These are phyloP conservation scores for Solenopsis fugax DNA, from an alignment of 1,140 invertebrate species.

Conservation along the genomic window DNA sequence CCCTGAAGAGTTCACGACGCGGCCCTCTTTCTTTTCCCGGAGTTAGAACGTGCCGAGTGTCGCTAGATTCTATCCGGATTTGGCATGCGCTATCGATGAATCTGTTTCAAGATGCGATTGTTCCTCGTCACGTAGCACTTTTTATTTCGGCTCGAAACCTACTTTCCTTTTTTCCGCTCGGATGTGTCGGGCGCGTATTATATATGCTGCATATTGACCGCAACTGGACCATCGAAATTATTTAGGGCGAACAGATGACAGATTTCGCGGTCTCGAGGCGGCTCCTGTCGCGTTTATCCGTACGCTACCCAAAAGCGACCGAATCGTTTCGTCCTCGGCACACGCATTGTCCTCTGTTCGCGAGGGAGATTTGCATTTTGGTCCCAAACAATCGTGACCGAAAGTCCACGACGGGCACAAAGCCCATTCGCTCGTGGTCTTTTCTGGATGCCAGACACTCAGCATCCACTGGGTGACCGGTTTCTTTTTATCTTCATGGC, in stretches of 20 bases:
- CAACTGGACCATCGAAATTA: conserved; percentile 64
- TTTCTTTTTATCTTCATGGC: conserved; percentile 46
- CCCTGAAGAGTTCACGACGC: background rate
- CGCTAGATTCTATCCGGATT: conserved; percentile 68
- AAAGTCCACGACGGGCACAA: conserved; percentile 42
- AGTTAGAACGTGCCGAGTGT: conserved; percentile 71
- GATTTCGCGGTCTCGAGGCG: conserved; percentile 49
- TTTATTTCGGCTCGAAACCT: background rate
- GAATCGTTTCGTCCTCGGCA: conserved; percentile 32
- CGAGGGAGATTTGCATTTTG: conserved; percentile 77
- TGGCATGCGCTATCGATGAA: conserved; percentile 69
- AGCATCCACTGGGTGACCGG: conserved; percentile 67
- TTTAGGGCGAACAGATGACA: conserved; percentile 36
- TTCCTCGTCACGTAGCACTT: conserved; percentile 73
- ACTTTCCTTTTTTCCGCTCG: conserved; percentile 8
- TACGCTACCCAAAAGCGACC: conserved; percentile 75
- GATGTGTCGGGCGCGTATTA: conserved; percentile 73
- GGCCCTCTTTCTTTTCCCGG: conserved; percentile 1
- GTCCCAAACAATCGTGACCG: conserved; percentile 71
- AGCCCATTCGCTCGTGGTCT: background rate
- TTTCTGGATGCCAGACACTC: conserved; percentile 61
- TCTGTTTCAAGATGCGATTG: conserved; percentile 74
- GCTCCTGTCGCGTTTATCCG: conserved; percentile 75
- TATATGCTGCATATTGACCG: conserved; percentile 62
- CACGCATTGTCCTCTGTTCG: conserved; percentile 59